Base-by-base conservation (phyloP, 64 coral and sea anemone species). In the Trachythela sp. region DNA sequence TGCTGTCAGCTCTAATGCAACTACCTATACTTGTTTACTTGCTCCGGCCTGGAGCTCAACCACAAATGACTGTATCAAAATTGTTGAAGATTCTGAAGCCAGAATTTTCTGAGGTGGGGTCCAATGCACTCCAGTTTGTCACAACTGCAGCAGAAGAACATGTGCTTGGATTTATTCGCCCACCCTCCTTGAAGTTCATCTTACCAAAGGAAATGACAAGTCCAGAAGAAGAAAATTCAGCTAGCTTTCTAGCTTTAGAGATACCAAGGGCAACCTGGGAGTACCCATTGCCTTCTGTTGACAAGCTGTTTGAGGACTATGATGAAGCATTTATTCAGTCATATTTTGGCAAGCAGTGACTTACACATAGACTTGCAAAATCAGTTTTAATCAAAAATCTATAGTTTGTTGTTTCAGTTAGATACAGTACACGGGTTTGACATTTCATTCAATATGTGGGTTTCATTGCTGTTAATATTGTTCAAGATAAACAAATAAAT, bases 261-360 rank as follows among this genome's bases (percentile, higher is more conserved):
- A 24, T 72, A 26, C 68, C 68, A 31, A 72, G 68, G 26, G 68
- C 68, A 72, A 72, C 68, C 24, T 4, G 14, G 9, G n/a, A 22
- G 1, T 26, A 72, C 2, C 33, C 68, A 31, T 26, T 72, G 0
- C 68, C 68, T 35, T 31, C 68, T 72, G 33, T 10, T 11, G 68
- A 72, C n/a, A 72, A 22, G 9, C 33, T 72, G 10, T 72, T 72
- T 72, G 68, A 26, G 15, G 15, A 1, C 17, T 5, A 72, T 72
- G 68, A 72, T 72, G 33, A 31, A 35, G 68, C 68, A 72, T 72
- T 72, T 35, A 26, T 14, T 26, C 68, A 27, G 26, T 22, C 14
- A 22, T 72, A 72, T 72, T 72, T 72, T 72, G 68, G 68, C 15
- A 72, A 72, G 68, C 68, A 72, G 68, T 72, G 33, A 72, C 11